A percentile compares a stretch with the other conserved stretches of the same genome.
phyloP scores from a whole-genome alignment of 1,140 invertebrate species.

The Eupeodes corollae region DNA sequence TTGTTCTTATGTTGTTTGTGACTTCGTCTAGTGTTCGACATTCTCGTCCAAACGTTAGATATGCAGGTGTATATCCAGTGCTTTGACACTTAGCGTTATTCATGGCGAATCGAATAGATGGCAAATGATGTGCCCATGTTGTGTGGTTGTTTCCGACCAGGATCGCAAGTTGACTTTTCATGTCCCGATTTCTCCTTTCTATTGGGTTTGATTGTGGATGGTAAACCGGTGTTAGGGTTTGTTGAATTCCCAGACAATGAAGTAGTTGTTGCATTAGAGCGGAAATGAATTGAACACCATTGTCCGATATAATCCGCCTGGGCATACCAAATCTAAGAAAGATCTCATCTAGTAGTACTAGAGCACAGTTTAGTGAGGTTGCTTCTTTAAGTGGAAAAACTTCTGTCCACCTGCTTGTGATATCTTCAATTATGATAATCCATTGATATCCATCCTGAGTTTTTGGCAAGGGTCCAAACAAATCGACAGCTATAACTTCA shows the following conservation, averaged over 20 bases:
- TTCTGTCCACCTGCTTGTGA: slow-evolving; percentile 17
- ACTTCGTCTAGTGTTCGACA: no score
- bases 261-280: slow-evolving; percentile 4
- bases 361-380: slow-evolving; percentile 22
- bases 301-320: slow-evolving; percentile 28
- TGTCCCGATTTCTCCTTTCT: slow-evolving; percentile 27
- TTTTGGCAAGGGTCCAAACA: slow-evolving; percentile 23
- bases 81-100: slow-evolving; percentile 30
- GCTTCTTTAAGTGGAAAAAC: slow-evolving; percentile 20
- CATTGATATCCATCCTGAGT: slow-evolving; percentile 11
- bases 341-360: slow-evolving; percentile 22
- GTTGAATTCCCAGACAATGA: slow-evolving; percentile 16
- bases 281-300: slow-evolving; percentile 30
- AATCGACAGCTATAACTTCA: slow-evolving; percentile 16
- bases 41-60: slow-evolving; percentile 31
- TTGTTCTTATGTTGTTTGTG: no score
- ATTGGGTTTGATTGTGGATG: slow-evolving; percentile 33
- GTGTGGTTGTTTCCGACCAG: slow-evolving; percentile 26
- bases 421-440: slow-evolving; percentile 30
- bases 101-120: slow-evolving; percentile 31
- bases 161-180: slow-evolving; percentile 31
- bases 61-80: slow-evolving; percentile 36
- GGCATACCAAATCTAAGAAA: slow-evolving; percentile 31
- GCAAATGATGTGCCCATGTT: slow-evolving; percentile 27
- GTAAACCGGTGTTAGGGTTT: slow-evolving; percentile 24